Evolutionary conservation across 2,113 vertebrate species (phyloP), one percentile per base, ranked within the genome.

Genomic region (Aptenodytes patagonicus): DNA sequence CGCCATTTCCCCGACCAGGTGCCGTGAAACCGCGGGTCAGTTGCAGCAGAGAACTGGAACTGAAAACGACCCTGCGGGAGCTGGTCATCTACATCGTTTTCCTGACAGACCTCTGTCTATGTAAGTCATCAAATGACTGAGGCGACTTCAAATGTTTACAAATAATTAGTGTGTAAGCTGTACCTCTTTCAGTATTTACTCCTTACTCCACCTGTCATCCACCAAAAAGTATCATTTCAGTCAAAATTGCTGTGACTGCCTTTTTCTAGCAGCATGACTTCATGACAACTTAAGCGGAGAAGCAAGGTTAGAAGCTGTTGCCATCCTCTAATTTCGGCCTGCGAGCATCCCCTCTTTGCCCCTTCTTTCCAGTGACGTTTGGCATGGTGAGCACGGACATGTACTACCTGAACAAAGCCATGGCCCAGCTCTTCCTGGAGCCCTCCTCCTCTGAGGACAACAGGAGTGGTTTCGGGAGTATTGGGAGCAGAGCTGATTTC

Each of bases 331-430:
- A 24, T 69, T 47, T 38, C 72, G 73, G 58, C 31, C 77, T 25
- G 32, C 5, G 8, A 89, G 29, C 15, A 3, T 54, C 71, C 34
- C 31, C 29, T 52, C 62, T 89, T 17, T 57, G 20, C 9, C 54
- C 82, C 83, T 95, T 82, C 78, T 88, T 84, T 32, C 55, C 71
- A 94, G 98, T 97, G 97, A 77, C 87, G 4, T 95, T 97, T 49
- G 94, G 98, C 9, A 95, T 94, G 97, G 96, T 97, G 94, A 98
- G 97, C 87, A 87, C 95, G 8, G 96, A 98, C 44, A 96, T 95
- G 97, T 98, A 97, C 77, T 91, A 96, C 92, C 96, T 98, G 88
- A 98, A 97, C 94, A 95, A 88, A 47, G 95, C 94, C 79, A 96
- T 91, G 95, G 65, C 95, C 66, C 94, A 44, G 7, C 92, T 97